phyloP scores from a whole-genome alignment of 2,888 invertebrate genomes.

The Cenopis cana region DNA sequence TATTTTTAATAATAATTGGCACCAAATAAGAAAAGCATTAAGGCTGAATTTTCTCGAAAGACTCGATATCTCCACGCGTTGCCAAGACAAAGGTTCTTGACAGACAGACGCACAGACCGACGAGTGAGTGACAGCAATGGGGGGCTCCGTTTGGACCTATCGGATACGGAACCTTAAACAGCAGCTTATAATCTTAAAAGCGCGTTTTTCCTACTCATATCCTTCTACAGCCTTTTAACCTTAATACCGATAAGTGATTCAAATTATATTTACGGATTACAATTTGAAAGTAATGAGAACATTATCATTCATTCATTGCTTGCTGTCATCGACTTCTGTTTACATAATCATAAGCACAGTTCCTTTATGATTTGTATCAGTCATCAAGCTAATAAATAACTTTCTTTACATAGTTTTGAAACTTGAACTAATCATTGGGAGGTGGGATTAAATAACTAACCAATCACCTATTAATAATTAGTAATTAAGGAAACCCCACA shows the following conservation, averaged over 20 bases:
- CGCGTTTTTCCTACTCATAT: no score
- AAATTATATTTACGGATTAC: no score
- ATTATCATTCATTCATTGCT: conserved; percentile 64
- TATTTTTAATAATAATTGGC: no score
- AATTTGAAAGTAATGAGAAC: conserved; percentile 34
- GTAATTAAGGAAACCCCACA: conserved; percentile 4
- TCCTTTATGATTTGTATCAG: conserved; percentile 64
- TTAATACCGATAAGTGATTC: neutral
- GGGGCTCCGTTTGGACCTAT: no score
- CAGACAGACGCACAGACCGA: no score
- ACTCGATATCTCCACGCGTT: no score
- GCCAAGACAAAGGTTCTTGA: no score
- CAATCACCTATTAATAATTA: conserved; percentile 57
- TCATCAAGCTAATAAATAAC: conserved; percentile 73
- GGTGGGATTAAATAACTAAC: conserved; percentile 77
- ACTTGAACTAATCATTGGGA: conserved; percentile 78
- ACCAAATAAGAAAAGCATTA: no score
- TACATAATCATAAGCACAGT: conserved; percentile 56
- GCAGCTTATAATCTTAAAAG: no score
- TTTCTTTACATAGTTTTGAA: conserved; percentile 73
- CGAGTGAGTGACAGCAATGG: no score
- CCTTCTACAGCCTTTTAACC: neutral
- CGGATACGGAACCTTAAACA: no score
- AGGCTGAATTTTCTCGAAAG: no score
- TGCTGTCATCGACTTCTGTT: conserved; percentile 63